Evolutionary conservation across 2,113 vertebrate genomes (phyloP).

Genomic region (Elgaria multicarinata): DNA sequence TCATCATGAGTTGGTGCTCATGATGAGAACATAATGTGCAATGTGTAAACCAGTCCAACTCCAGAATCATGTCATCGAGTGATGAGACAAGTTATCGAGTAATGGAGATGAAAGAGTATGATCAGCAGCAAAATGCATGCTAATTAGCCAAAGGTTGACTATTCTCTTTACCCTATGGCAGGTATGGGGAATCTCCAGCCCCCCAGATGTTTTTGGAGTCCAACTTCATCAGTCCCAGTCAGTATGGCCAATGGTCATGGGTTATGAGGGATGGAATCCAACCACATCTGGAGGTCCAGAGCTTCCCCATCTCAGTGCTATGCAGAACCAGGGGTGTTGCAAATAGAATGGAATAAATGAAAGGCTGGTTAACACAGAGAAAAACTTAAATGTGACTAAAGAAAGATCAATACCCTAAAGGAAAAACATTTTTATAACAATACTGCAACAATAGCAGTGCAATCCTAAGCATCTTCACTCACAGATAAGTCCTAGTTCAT

Average conservation of each 20-base stretch:
- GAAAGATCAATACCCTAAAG: neutral
- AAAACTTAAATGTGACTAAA: too few species aligned
- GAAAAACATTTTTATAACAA: neutral
- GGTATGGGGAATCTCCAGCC: too few species aligned
- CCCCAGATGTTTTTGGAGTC: too few species aligned
- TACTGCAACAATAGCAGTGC: neutral
- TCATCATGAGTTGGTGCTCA: neutral
- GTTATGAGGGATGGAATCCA: too few species aligned
- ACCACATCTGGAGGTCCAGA: too few species aligned
- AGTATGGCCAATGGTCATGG: too few species aligned
- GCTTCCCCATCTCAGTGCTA: too few species aligned
- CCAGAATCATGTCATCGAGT: neutral
- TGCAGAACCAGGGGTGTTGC: neutral
- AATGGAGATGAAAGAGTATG: neutral
- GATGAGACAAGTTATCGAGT: neutral
- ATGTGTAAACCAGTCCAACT: neutral
- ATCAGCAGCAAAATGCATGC: neutral
- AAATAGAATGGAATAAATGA: neutral
- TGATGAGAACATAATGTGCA: neutral
- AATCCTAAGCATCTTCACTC: neutral
- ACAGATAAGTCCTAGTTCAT: neutral
- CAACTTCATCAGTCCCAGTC: too few species aligned
- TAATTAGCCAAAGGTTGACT: neutral
- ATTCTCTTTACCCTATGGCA: neutral
- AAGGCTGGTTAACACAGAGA: neutral